Evolutionary conservation across 2,888 invertebrate genomes (phyloP).

Genomic region (Erannis defoliaria): DNA sequence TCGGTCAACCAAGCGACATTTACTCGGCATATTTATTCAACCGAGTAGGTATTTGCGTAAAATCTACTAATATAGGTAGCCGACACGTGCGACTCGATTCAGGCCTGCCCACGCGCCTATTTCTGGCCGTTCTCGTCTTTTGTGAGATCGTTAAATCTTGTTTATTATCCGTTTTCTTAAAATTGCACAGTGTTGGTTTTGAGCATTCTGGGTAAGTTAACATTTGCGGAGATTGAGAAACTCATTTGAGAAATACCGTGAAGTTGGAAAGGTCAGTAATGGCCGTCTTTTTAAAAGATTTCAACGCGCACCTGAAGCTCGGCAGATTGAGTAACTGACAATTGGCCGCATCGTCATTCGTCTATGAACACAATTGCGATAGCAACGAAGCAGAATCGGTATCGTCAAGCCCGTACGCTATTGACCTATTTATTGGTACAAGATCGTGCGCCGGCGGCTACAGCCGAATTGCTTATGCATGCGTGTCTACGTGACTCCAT

Average conservation of each 20-base stretch:
- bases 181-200: constrained; percentile 18
- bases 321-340: constrained; percentile 21
- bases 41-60: constrained; percentile 45
- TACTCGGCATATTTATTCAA: constrained; percentile 32
- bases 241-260: constrained; percentile 21
- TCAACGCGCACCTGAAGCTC: constrained; percentile 33
- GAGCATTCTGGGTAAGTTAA: constrained; percentile 26
- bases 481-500: constrained; percentile 72
- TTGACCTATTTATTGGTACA: constrained; percentile 80
- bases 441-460: constrained; percentile 67
- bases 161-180: constrained; percentile 25
- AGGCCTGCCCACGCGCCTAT: constrained; percentile 57
- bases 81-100: constrained; percentile 53
- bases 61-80: constrained; percentile 46
- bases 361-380: constrained; percentile 26
- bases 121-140: constrained; percentile 45
- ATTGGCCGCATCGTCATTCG: constrained; percentile 24
- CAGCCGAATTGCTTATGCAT: constrained; percentile 79
- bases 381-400: constrained; percentile 25
- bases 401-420: constrained; percentile 53
- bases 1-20: constrained; percentile 20
- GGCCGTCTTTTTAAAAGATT: constrained; percentile 31
- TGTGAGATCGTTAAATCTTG: constrained; percentile 32
- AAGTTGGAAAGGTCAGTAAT: constrained; percentile 28
- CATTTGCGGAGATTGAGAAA: constrained; percentile 27